Evolutionary conservation across 64 coral and sea anemone species (phyloP).

Genomic region (Pocillopora verrucosa): DNA sequence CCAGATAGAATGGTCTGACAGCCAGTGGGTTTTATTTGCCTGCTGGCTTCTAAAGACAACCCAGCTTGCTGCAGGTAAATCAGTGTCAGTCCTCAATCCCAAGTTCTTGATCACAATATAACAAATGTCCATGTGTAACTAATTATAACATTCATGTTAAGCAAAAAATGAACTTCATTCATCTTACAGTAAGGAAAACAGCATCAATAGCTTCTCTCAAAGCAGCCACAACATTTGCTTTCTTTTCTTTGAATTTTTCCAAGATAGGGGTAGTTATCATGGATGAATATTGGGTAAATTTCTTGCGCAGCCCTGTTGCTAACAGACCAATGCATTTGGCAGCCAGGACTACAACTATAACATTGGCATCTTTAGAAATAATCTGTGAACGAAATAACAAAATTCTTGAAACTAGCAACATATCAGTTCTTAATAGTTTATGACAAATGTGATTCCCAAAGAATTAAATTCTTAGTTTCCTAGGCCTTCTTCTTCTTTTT

Average conservation of each 20-base stretch:
- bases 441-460: no score
- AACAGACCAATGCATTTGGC: slow-evolving; percentile 70
- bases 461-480: no score
- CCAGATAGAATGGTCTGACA: no score
- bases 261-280: slow-evolving; percentile 65
- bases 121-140: no score
- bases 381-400: slow-evolving; percentile 43
- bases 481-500: no score
- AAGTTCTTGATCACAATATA: no score
- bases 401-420: background rate
- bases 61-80: no score
- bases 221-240: slow-evolving; percentile 83
- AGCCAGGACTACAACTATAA: slow-evolving; percentile 91
- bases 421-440: background rate
- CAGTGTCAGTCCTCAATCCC: no score
- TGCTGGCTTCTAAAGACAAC: no score
- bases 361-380: slow-evolving; percentile 94
- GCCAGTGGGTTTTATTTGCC: no score
- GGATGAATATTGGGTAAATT: slow-evolving; percentile 81
- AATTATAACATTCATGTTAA: no score
- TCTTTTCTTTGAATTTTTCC: slow-evolving; percentile 99
- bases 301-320: slow-evolving; percentile 85
- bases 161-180: background rate
- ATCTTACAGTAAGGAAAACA: slow-evolving; percentile 65
- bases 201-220: slow-evolving; percentile 95